Evolutionary conservation across 2,113 vertebrate species (phyloP).

Genomic region (Nibea albiflora): DNA sequence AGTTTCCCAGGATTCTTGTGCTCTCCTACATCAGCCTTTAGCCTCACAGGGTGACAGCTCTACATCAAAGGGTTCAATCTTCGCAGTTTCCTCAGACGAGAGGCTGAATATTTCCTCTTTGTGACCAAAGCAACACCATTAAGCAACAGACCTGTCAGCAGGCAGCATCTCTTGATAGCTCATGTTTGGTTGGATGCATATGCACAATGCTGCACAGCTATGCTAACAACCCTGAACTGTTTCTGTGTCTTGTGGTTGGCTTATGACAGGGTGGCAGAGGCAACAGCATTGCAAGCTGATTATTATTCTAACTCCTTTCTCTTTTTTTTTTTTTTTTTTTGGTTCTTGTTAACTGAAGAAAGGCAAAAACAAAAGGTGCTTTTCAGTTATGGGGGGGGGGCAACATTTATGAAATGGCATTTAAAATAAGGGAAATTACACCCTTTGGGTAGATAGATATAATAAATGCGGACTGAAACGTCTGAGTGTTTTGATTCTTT

Average conservation of each 20-base stretch:
- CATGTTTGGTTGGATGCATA: slow-evolving; percentile 26
- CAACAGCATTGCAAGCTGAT: not conserved
- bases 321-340: not conserved
- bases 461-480: slow-evolving; percentile 56
- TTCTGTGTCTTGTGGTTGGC: not conserved
- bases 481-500: slow-evolving; percentile 44
- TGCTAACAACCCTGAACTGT: not conserved
- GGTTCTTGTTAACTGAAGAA: slow-evolving; percentile 7
- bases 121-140: slow-evolving; percentile 29
- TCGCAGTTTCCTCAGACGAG: slow-evolving; percentile 37
- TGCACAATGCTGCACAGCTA: slow-evolving; percentile 13
- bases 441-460: slow-evolving; percentile 50
- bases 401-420: slow-evolving; percentile 25
- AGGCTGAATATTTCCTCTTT: slow-evolving; percentile 45
- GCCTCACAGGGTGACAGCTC: slow-evolving; percentile 43
- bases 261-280: not conserved
- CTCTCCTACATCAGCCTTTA: slow-evolving; percentile 27
- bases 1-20: slow-evolving; percentile 47
- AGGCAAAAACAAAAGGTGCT: slow-evolving; percentile 16
- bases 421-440: slow-evolving; percentile 45
- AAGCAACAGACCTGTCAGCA: slow-evolving; percentile 52
- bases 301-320: slow-evolving; percentile 3
- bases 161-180: slow-evolving; percentile 29
- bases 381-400: slow-evolving; percentile 1
- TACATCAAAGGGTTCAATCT: slow-evolving; percentile 60